These are phyloP conservation scores for Bufotes viridis DNA, from an alignment of 2,797 vertebrate species.

Conservation along the genomic window DNA sequence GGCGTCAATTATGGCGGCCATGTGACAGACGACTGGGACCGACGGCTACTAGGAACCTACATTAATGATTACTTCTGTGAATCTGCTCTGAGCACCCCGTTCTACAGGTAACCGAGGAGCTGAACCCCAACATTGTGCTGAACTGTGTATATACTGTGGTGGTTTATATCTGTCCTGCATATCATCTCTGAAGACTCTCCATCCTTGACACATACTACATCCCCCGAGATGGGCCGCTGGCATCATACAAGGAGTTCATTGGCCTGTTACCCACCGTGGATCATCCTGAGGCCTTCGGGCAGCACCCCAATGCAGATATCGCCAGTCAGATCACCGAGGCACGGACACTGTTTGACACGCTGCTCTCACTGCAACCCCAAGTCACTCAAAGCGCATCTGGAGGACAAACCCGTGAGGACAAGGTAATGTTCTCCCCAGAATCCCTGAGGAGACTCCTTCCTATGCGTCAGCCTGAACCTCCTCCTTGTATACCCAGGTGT, in stretches of 20 bases:
- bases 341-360: slow-evolving; percentile 82
- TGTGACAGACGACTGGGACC: slow-evolving; percentile 88
- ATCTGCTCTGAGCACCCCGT: slow-evolving; percentile 71
- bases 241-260: slow-evolving; percentile 80
- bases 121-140: background rate
- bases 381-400: slow-evolving; percentile 71
- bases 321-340: slow-evolving; percentile 87
- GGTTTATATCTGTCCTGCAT: background rate
- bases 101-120: slow-evolving; percentile 74
- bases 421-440: slow-evolving; percentile 69
- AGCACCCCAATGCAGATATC: slow-evolving; percentile 87
- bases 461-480: background rate
- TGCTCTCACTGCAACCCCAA: slow-evolving; percentile 88
- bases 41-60: slow-evolving; percentile 86
- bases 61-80: slow-evolving; percentile 89
- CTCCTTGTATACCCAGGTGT: slow-evolving; percentile 73
- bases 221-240: slow-evolving; percentile 79
- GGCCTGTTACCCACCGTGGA: slow-evolving; percentile 79
- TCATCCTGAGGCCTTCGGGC: slow-evolving; percentile 86
- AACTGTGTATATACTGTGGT: background rate
- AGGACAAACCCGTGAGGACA: slow-evolving; percentile 79
- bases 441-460: background rate
- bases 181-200: slow-evolving; percentile 64
- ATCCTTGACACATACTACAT: slow-evolving; percentile 78
- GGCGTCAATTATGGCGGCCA: slow-evolving; percentile 89